phyloP scores from a whole-genome alignment of 2,888 invertebrate genomes.

The Hirtodrosophila cameraria region DNA sequence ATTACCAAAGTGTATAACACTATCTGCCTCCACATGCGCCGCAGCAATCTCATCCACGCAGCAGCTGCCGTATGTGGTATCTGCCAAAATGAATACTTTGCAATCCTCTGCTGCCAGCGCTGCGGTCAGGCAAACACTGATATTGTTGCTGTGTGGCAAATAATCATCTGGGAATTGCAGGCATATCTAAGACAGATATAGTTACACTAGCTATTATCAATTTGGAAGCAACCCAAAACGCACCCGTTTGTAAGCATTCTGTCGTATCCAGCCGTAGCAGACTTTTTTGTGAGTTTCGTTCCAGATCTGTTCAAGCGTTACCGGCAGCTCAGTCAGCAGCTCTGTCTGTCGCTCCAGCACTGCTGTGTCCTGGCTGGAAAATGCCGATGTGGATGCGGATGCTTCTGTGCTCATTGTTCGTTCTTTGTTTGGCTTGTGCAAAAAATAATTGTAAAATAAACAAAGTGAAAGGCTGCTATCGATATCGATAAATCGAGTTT shows the following conservation, averaged over 20 bases:
- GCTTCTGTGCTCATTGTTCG: constrained; percentile 43
- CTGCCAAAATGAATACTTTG: constrained; percentile 91
- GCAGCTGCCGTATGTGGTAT: constrained; percentile 95
- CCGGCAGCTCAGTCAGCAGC: constrained; percentile 30
- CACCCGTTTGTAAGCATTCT: constrained; percentile 88
- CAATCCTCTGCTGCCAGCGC: constrained; percentile 69
- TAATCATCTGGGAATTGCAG: constrained; percentile 96
- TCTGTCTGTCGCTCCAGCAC: constrained; percentile 78
- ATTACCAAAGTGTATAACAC: constrained; percentile 95
- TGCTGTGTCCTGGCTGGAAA: constrained; percentile 81
- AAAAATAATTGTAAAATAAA: constrained; percentile 43
- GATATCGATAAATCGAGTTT: constrained; percentile 25
- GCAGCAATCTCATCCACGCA: constrained; percentile 90
- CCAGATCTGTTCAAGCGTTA: constrained; percentile 81
- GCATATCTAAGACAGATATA: constrained; percentile 88
- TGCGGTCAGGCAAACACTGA: constrained; percentile 86
- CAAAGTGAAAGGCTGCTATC: constrained; percentile 53
- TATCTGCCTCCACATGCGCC: constrained; percentile 93
- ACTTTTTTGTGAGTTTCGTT: constrained; percentile 76
- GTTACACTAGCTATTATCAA: not conserved
- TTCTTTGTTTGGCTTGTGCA: constrained; percentile 24
- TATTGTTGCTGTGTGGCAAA: constrained; percentile 88
- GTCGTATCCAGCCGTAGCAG: constrained; percentile 87
- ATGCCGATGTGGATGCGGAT: constrained; percentile 72
- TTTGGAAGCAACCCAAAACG: constrained; percentile 40